Conservation (phyloP, 1,140 invertebrate genomes). For the Telenomus remus region DNA sequence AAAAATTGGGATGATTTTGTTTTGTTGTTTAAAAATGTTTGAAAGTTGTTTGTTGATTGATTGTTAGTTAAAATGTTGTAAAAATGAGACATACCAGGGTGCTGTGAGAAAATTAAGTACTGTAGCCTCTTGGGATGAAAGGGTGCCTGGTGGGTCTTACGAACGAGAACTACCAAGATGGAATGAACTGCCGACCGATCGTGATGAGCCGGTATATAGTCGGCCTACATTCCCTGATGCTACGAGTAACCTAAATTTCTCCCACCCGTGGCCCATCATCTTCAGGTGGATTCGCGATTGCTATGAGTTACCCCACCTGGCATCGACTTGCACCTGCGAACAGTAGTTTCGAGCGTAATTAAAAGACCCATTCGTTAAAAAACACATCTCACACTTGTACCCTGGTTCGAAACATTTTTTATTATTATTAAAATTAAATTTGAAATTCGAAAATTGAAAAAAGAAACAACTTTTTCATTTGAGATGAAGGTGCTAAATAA, state of each 20-base stretch:
- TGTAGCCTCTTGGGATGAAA: conserved; percentile 33
- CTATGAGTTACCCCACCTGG: conserved; percentile 55
- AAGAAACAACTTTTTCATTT: too few species aligned
- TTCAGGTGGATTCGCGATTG: conserved; percentile 57
- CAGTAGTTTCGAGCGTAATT: conserved; percentile 40
- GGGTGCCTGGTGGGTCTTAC: conserved; percentile 57
- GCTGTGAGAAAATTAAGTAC: conserved; percentile 28
- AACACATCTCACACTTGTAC: too few species aligned
- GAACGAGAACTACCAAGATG: conserved; percentile 68
- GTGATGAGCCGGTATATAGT: conserved; percentile 74
- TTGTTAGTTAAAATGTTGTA: too few species aligned
- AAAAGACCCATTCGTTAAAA: conserved; percentile 9
- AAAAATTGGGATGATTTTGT: too few species aligned
- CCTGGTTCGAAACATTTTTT: too few species aligned
- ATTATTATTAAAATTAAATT: too few species aligned
- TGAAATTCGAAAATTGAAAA: too few species aligned
- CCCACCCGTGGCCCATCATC: conserved; percentile 67
- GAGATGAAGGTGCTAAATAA: too few species aligned
- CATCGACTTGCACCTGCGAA: conserved; percentile 45
- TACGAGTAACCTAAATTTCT: conserved; percentile 75
- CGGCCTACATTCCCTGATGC: conserved; percentile 75
- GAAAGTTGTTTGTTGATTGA: too few species aligned
- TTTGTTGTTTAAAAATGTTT: not conserved
- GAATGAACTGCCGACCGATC: conserved; percentile 72
- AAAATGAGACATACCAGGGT: conserved; percentile 30